A percentile compares a stretch with the other conserved stretches of the same genome.
phyloP scores from a whole-genome alignment of 2,113 vertebrate species.

The Carlito syrichta region DNA sequence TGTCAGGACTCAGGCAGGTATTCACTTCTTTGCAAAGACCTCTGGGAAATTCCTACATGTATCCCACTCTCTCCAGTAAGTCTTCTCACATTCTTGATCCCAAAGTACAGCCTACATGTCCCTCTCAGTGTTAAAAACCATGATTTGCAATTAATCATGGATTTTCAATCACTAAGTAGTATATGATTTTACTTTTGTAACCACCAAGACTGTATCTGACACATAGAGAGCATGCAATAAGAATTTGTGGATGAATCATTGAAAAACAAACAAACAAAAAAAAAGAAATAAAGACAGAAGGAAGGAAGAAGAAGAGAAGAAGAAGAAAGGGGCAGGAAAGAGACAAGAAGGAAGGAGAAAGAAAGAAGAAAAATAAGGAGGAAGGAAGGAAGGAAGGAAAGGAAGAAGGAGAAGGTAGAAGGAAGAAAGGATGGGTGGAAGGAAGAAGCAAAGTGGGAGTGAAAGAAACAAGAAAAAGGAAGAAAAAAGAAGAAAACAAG shows the following conservation, averaged over 20 bases:
- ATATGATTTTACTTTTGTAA: fast-evolving
- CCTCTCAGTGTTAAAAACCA: too few relatives aligned
- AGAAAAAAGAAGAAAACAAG: background rate
- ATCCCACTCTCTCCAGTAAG: background rate
- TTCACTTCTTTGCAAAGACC: fast-evolving
- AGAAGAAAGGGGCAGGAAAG: background rate
- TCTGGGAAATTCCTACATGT: fast-evolving
- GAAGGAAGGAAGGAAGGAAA: background rate
- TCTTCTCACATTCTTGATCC: background rate
- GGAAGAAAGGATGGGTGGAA: too few relatives aligned
- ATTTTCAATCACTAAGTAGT: fast-evolving
- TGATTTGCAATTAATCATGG: fast-evolving
- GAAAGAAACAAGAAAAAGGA: fast-evolving
- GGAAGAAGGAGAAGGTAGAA: too few relatives aligned
- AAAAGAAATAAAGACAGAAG: background rate
- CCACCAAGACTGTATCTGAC: fast-evolving
- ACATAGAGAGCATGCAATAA: background rate
- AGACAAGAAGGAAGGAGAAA: fast-evolving
- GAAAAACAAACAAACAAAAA: background rate
- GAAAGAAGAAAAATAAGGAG: background rate
- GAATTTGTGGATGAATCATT: background rate
- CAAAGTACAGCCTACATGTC: too few relatives aligned
- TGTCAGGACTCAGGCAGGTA: background rate
- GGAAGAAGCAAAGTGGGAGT: too few relatives aligned
- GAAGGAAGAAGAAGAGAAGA: background rate